Conservation (phyloP, 2,797 vertebrate species). For the Danionella dracula region DNA sequence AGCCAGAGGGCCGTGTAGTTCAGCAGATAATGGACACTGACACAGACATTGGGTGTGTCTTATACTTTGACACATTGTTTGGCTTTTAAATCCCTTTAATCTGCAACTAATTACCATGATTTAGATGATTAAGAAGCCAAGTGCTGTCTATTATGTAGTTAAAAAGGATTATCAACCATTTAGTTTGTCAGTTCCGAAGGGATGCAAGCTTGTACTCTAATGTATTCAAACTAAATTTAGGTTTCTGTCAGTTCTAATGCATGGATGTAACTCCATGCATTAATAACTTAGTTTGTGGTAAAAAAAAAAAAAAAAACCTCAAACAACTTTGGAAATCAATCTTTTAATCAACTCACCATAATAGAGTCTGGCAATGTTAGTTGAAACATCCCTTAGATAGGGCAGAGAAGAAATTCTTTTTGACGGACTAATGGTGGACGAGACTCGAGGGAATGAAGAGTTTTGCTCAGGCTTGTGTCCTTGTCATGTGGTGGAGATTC, state of each 20-base stretch:
- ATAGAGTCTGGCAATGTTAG: too few species aligned
- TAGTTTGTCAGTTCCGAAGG: neutral
- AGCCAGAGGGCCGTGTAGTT: slow-evolving; percentile 34
- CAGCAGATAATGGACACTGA: slow-evolving; percentile 47
- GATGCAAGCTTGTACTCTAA: too few species aligned
- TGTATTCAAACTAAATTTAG: too few species aligned
- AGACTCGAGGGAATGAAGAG: slow-evolving; percentile 4
- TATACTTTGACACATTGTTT: slow-evolving; percentile 23
- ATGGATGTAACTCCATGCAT: too few species aligned
- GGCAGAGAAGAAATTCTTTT: too few species aligned
- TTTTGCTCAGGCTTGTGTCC: slow-evolving; percentile 21
- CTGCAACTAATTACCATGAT: slow-evolving; percentile 39
- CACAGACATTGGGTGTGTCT: slow-evolving; percentile 5
- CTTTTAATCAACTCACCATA: too few species aligned
- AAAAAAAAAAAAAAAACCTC: too few species aligned
- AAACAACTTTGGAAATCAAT: too few species aligned
- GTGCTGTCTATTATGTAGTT: slow-evolving; percentile 5
- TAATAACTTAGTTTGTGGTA: too few species aligned
- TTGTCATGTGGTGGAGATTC: neutral
- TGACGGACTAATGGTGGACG: too few species aligned
- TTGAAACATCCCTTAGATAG: too few species aligned
- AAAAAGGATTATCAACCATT: slow-evolving; percentile 15
- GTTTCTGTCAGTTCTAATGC: too few species aligned
- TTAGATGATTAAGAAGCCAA: slow-evolving; percentile 24
- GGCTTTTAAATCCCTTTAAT: slow-evolving; percentile 38